phyloP scores from a whole-genome alignment of 2,113 vertebrate genomes.

The Cebus imitator region DNA sequence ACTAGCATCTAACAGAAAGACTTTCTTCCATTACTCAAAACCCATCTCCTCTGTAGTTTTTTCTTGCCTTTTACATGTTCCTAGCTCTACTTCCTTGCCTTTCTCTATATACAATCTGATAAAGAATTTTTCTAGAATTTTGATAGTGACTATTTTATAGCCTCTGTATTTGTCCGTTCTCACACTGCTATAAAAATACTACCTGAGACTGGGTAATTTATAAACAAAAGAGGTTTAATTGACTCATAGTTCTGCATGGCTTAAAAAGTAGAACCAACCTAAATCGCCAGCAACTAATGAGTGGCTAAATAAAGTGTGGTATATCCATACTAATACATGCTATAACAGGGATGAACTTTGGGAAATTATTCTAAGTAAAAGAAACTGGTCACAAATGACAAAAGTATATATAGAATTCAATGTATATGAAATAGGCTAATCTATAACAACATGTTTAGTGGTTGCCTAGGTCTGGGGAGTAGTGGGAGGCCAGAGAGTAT shows the following conservation, averaged over 20 bases:
- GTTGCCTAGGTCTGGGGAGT: not conserved
- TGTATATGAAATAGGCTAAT: not conserved
- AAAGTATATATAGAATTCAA: not conserved
- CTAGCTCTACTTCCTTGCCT: not conserved
- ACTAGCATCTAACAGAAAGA: not conserved
- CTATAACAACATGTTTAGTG: not conserved
- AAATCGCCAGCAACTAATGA: not conserved
- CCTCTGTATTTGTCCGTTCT: not conserved
- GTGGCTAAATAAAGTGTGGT: not conserved
- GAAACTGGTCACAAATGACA: not conserved
- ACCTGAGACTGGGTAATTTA: no score
- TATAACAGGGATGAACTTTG: not conserved
- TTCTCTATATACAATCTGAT: conserved; percentile 4
- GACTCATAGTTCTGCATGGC: no score
- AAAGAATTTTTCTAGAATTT: conserved; percentile 25
- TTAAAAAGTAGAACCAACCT: not conserved
- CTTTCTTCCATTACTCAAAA: not conserved
- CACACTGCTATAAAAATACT: no score
- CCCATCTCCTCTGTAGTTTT: not conserved
- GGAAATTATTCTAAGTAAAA: not conserved
- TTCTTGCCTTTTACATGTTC: not conserved
- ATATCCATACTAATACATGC: not conserved
- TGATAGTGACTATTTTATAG: not conserved
- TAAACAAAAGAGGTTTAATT: no score
- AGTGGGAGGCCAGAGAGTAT: not conserved